Evolutionary conservation across 2,888 invertebrate species (phyloP), one percentile per base, ranked within the genome.

Genomic region (Synergus laeviventris): DNA sequence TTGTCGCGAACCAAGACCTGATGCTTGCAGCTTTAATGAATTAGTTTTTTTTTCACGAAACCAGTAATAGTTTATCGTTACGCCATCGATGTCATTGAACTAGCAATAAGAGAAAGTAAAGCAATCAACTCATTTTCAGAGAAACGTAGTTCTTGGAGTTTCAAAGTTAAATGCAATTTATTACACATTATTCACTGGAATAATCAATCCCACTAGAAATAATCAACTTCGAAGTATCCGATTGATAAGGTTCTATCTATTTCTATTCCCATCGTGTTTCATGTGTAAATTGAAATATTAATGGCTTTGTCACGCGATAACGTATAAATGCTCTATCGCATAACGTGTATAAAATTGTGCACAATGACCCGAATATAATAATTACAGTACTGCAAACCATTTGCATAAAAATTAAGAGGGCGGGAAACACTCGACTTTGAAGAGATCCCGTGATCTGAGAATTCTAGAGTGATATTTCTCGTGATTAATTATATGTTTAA

Each of bases 1-100:
- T 49, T 70, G 66, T 70, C 66, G 66, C 49, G 49, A 70, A 49
- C 66, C 66, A 24, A 70, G 45, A 70, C 61, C 61, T n/a, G 21
- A 56, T 21, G 56, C 0, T 21, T 21, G 56, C 9, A 21, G 21
- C 56, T 12, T 49, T 42, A 66, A 66, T 66, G 16, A 66, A 42
- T 66, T 42, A 66, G 14, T 24, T 42, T 24, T 21, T 42, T 14
- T 21, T 42, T 66, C 42, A 3, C 7, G 3, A 66, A 21, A n/a
- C 36, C 36, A n/a, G 18, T 61, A 38, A 61, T 38, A 61, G 61
- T 61, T 38, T 61, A 61, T 61, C 61, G n/a, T 61, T 61, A 36
- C 12, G 9, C 21, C 3, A 21, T 56, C 21, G 11, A 56, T 56
- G 56, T 56, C 56, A 56, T 21, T 56, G 56, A 56, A 56, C 56